These are phyloP conservation scores for Polia nebulosa DNA, from an alignment of 2,888 invertebrate genomes.

Conservation along the genomic window DNA sequence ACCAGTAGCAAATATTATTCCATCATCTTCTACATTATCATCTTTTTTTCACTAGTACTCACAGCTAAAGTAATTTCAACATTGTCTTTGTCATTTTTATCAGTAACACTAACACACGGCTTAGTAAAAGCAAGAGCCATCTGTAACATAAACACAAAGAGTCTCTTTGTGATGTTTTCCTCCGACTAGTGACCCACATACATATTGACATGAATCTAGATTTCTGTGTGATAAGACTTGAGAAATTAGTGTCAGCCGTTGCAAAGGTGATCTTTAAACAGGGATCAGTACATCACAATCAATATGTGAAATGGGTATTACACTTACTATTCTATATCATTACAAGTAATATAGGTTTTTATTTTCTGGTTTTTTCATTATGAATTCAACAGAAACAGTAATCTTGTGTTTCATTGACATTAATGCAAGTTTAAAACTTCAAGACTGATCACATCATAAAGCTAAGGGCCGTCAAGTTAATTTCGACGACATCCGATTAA, in stretches of 20 bases:
- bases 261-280: conserved; percentile 14
- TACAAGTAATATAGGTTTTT: not conserved
- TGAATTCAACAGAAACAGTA: not conserved
- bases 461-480: not conserved
- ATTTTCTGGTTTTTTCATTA: not conserved
- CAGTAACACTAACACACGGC: conserved; percentile 24
- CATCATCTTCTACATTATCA: not conserved
- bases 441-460: conserved; percentile 1
- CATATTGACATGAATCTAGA: conserved; percentile 43
- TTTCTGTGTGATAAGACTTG: conserved; percentile 21
- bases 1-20: not conserved
- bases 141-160: conserved; percentile 60
- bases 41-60: not conserved
- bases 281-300: not conserved
- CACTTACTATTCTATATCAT: too few relatives aligned
- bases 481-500: conserved; percentile 48
- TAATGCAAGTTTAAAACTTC: not conserved
- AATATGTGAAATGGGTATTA: not conserved
- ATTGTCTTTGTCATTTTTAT: conserved; percentile 47
- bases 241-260: conserved; percentile 34
- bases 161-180: conserved; percentile 41
- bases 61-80: not conserved
- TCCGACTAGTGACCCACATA: conserved; percentile 38
- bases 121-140: conserved; percentile 23
- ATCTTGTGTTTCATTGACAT: not conserved